Conservation (phyloP, 2,888 invertebrate species). For the Escarpia spicata region DNA sequence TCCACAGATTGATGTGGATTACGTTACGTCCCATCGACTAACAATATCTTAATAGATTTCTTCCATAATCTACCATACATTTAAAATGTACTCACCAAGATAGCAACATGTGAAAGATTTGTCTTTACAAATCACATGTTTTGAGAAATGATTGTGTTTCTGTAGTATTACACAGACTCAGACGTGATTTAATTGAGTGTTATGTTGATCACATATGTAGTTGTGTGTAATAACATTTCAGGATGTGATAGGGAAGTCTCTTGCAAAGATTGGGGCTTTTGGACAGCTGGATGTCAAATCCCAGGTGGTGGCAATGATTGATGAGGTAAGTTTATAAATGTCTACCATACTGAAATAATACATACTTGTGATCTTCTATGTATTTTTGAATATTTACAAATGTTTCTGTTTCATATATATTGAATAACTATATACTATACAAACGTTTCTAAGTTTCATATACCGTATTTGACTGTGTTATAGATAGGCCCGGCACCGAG, state of each 20-base stretch:
- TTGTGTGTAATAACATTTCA: slow-evolving; percentile 20
- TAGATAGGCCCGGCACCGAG: too few relatives aligned
- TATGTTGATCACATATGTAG: neutral
- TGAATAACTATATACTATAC: too few relatives aligned
- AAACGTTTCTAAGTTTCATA: neutral
- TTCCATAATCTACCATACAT: too few relatives aligned
- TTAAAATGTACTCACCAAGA: too few relatives aligned
- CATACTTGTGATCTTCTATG: too few relatives aligned
- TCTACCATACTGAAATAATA: neutral
- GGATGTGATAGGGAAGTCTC: slow-evolving; percentile 81
- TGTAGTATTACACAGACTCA: neutral
- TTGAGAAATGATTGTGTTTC: neutral
- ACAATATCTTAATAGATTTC: neutral
- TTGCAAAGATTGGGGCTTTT: slow-evolving; percentile 82
- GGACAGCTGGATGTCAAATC: slow-evolving; percentile 79
- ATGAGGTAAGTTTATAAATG: slow-evolving; percentile 79
- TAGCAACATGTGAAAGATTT: too few relatives aligned
- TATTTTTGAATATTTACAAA: neutral
- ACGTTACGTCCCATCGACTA: neutral
- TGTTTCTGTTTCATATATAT: neutral
- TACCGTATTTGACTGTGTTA: too few relatives aligned
- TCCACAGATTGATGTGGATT: too few relatives aligned
- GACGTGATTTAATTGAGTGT: neutral
- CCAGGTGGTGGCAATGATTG: slow-evolving; percentile 96
- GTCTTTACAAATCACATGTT: too few relatives aligned